Evolutionary conservation across 2,797 vertebrate species (phyloP).

Genomic region (Phoxinus dragarum): DNA sequence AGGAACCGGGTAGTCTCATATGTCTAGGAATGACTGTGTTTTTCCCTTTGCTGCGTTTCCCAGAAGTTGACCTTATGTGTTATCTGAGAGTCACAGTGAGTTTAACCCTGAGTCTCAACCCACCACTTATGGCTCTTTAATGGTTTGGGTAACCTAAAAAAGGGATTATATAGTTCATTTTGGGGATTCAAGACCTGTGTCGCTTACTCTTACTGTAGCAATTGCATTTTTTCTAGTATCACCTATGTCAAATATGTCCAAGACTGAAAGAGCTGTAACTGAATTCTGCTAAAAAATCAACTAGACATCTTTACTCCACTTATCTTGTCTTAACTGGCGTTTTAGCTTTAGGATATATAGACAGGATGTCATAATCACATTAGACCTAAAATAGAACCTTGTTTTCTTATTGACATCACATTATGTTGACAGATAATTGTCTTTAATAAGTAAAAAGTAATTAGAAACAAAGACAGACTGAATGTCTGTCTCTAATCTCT

Average conservation of each 20-base stretch:
- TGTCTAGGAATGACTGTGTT: slow-evolving; percentile 19
- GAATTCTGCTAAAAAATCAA: background rate
- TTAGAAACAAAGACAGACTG: slow-evolving; percentile 6
- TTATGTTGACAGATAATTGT: slow-evolving; percentile 3
- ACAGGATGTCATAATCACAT: slow-evolving; percentile 16
- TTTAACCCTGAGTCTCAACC: background rate
- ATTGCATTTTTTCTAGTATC: background rate
- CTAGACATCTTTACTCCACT: background rate
- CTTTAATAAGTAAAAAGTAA: slow-evolving; percentile 16
- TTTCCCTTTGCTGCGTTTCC: slow-evolving; percentile 29
- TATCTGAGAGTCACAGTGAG: background rate
- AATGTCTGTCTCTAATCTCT: slow-evolving; percentile 14
- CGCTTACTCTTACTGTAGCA: background rate
- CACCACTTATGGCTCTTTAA: slow-evolving; percentile 26
- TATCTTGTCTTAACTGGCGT: background rate
- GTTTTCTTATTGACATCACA: slow-evolving; percentile 1
- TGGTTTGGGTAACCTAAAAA: slow-evolving; percentile 5
- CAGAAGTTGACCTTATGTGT: slow-evolving; percentile 10
- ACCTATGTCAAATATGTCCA: slow-evolving; percentile 22
- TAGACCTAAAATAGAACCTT: background rate
- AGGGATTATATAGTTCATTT: background rate
- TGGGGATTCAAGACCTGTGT: background rate
- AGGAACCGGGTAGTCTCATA: slow-evolving; percentile 9
- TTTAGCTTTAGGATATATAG: slow-evolving; percentile 3
- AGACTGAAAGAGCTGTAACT: background rate